These are phyloP conservation scores for Athalia cordata DNA, from an alignment of 2,888 invertebrate genomes.

Conservation along the genomic window DNA sequence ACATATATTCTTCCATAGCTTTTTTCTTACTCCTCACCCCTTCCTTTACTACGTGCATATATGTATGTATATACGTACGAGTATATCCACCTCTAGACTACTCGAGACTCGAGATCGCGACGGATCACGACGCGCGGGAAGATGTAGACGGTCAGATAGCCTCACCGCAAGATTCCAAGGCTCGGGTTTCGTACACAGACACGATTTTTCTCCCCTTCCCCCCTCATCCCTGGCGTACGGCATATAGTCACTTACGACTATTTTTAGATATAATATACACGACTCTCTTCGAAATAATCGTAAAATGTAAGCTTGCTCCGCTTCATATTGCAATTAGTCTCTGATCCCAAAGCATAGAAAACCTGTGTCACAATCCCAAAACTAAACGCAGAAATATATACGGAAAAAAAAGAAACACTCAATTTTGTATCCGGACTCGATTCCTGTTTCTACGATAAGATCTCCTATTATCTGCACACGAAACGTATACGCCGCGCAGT, in stretches of 20 bases:
- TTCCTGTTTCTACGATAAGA: too few species aligned
- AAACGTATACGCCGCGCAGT: too few species aligned
- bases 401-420: too few species aligned
- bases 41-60: constrained; percentile 42
- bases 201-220: background rate
- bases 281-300: constrained; percentile 18
- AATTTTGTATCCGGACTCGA: too few species aligned
- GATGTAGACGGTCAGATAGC: constrained; percentile 34
- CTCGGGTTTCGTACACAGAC: constrained; percentile 34
- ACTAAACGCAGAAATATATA: too few species aligned
- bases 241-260: constrained; percentile 3
- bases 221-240: background rate
- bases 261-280: constrained; percentile 9
- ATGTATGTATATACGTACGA: constrained; percentile 14
- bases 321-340: constrained; percentile 32
- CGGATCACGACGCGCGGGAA: constrained; percentile 23
- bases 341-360: background rate
- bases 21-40: constrained; percentile 21
- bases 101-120: constrained; percentile 38
- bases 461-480: too few species aligned
- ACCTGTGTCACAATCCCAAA: too few species aligned
- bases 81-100: constrained; percentile 5
- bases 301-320: constrained; percentile 22
- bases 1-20: constrained; percentile 10
- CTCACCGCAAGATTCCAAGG: constrained; percentile 34